These are phyloP conservation scores for Arvicanthis niloticus DNA, from an alignment of 2,113 vertebrate species.

Conservation along the genomic window DNA sequence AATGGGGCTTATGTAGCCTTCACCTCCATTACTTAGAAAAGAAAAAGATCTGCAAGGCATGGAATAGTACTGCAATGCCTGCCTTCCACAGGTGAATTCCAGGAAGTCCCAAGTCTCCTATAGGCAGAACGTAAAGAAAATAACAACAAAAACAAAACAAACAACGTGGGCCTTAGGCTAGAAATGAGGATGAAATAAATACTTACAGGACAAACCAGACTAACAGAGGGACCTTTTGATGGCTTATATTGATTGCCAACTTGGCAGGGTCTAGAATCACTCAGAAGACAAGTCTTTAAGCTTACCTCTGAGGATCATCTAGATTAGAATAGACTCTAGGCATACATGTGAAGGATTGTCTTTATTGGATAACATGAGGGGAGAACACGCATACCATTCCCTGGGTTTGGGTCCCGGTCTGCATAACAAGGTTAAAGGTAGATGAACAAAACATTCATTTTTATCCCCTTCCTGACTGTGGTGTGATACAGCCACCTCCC, in stretches of 20 bases:
- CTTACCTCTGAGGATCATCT: not conserved
- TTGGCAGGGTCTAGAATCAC: not conserved
- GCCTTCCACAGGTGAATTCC: constrained; percentile 21
- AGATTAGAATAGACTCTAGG: too few species aligned
- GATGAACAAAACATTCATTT: not conserved
- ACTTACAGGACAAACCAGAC: not conserved
- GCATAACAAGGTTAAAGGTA: not conserved
- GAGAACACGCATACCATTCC: not conserved
- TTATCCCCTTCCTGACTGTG: not conserved
- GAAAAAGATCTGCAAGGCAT: too few species aligned
- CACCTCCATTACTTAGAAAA: too few species aligned
- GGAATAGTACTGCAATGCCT: not conserved
- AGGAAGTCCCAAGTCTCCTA: not conserved
- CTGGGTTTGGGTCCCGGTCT: not conserved
- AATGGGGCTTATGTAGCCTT: too few species aligned
- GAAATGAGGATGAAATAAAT: not conserved
- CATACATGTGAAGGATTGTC: not conserved
- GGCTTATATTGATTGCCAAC: not conserved
- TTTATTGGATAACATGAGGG: not conserved
- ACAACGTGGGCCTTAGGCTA: too few species aligned
- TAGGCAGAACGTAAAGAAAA: not conserved
- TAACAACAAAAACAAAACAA: not conserved
- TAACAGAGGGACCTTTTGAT: not conserved
- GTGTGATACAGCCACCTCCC: not conserved
- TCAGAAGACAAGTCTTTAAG: too few species aligned